Conservation (phyloP, 2,113 vertebrate species). For the Pristiophorus japonicus region DNA sequence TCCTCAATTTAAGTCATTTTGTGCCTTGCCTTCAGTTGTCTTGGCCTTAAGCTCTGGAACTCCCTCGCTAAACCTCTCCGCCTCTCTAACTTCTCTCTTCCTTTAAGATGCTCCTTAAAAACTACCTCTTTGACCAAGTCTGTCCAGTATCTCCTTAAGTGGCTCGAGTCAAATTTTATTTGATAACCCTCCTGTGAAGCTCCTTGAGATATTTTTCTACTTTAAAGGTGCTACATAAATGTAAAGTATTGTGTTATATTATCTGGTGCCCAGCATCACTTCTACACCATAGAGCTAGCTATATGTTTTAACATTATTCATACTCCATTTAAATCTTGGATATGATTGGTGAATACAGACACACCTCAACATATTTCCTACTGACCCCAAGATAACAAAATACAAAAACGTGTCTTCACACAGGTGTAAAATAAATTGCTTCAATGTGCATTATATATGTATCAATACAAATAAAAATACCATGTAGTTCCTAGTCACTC, state of each 20-base stretch:
- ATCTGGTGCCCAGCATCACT: not conserved
- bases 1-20: not conserved
- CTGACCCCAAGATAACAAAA: not conserved
- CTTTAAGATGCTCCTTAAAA: not conserved
- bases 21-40: not conserved
- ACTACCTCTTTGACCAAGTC: not conserved
- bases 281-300: too few relatives aligned
- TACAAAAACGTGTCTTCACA: not conserved
- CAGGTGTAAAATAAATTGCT: not conserved
- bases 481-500: not conserved
- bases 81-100: not conserved
- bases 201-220: not conserved
- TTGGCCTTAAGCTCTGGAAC: not conserved
- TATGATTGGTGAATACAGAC: not conserved
- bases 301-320: not conserved
- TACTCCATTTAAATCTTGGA: not conserved
- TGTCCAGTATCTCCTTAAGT: not conserved
- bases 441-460: not conserved
- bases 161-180: not conserved
- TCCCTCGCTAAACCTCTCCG: too few relatives aligned
- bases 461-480: not conserved
- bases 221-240: not conserved
- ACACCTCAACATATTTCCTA: not conserved
- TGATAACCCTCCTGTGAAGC: not conserved
- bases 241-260: not conserved